Percentiles rank a stretch among this genome's conserved stretches.
These are phyloP conservation scores for Oncorhynchus keta DNA, from an alignment of 2,113 vertebrate genomes.

Conservation along the genomic window DNA sequence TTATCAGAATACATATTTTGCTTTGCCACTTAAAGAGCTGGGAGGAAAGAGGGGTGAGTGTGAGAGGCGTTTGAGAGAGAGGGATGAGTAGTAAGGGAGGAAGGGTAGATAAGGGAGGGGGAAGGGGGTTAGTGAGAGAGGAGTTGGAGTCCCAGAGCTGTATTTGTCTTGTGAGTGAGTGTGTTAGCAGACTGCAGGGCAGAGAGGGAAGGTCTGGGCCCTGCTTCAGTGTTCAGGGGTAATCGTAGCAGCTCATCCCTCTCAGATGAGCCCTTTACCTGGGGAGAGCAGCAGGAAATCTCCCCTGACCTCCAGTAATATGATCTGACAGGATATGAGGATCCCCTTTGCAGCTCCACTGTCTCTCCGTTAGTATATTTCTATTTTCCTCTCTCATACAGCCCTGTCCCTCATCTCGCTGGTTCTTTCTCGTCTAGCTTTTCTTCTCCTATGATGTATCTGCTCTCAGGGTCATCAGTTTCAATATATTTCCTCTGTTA, in stretches of 20 bases:
- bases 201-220: conserved; percentile 7
- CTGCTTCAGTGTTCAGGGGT: conserved; percentile 34
- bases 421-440: background rate
- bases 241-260: conserved; percentile 61
- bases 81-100: too few relatives aligned
- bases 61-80: too few relatives aligned
- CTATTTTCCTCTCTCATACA: background rate
- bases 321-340: conserved; percentile 43
- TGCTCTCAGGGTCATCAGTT: background rate
- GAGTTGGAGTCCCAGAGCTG: too few relatives aligned
- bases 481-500: background rate
- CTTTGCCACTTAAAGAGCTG: too few relatives aligned
- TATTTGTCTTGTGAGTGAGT: too few relatives aligned
- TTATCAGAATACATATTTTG: too few relatives aligned
- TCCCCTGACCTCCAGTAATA: conserved; percentile 47
- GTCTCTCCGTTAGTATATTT: background rate
- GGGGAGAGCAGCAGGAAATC: conserved; percentile 42
- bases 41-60: too few relatives aligned
- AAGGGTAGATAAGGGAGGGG: too few relatives aligned
- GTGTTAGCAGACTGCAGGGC: too few relatives aligned
- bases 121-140: too few relatives aligned
- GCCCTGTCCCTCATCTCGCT: background rate
- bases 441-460: background rate
- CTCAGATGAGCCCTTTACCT: conserved; percentile 50
- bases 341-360: background rate